Percentiles rank a stretch among this genome's conserved stretches.
Conservation (phyloP, 1,140 invertebrate species). For the Drosophila sechellia region DNA sequence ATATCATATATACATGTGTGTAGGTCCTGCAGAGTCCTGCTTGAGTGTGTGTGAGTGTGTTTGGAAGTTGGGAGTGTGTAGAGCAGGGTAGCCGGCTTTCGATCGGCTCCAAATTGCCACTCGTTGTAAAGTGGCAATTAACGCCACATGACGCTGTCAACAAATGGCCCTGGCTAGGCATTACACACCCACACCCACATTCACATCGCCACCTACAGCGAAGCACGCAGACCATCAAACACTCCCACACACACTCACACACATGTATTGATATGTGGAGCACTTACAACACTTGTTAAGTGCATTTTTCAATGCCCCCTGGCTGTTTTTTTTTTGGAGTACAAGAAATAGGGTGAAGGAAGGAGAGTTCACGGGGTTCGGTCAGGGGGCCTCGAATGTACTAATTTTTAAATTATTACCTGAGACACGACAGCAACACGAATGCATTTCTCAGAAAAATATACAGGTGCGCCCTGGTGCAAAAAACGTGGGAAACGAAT, state of each 20-base stretch:
- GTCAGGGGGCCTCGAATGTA: background rate
- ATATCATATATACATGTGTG: background rate
- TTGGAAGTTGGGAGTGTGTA: conserved; percentile 6
- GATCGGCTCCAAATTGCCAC: conserved; percentile 63
- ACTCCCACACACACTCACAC: background rate
- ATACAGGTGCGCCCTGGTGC: background rate
- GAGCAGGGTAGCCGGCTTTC: conserved; percentile 26
- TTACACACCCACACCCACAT: conserved; percentile 7
- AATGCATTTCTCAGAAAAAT: conserved; percentile 3
- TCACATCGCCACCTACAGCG: background rate
- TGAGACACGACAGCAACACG: conserved; percentile 24
- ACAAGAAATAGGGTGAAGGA: background rate
- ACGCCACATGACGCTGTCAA: conserved; percentile 66
- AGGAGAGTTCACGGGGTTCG: background rate
- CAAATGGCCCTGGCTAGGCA: conserved; percentile 54
- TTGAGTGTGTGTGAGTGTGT: background rate
- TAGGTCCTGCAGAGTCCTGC: conserved; percentile 4
- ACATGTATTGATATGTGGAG: conserved; percentile 3
- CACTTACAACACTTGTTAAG: conserved; percentile 62
- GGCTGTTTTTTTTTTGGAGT: background rate
- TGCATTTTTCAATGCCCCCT: conserved; percentile 49
- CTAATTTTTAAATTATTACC: conserved; percentile 47
- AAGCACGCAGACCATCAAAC: background rate
- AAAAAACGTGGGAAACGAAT: background rate
- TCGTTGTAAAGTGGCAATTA: conserved; percentile 67